Percentiles rank a stretch among this genome's conserved stretches.
phyloP scores from a whole-genome alignment of 2,113 vertebrate genomes.

The Pedetes capensis region DNA sequence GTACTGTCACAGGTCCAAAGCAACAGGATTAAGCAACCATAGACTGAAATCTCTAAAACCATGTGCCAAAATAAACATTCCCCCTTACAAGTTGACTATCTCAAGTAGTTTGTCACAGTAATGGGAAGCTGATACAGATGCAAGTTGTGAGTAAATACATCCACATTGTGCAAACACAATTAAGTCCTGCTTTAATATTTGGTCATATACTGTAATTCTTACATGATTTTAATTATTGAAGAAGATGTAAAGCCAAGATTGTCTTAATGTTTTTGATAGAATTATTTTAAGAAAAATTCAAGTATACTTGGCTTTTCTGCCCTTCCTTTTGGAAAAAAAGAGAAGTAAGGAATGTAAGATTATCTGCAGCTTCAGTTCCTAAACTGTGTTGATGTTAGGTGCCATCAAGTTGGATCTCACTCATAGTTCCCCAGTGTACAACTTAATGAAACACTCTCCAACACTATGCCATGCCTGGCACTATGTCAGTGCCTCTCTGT shows the following conservation, averaged over 20 bases:
- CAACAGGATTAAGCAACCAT: too few relatives aligned
- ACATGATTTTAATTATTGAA: neutral
- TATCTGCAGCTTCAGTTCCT: neutral
- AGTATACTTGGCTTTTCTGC: neutral
- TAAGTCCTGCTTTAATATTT: neutral
- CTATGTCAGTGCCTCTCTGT: too few relatives aligned
- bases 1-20: neutral
- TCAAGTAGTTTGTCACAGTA: too few relatives aligned
- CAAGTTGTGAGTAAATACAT: neutral
- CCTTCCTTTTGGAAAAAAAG: neutral
- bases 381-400: too few relatives aligned
- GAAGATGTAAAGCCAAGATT: neutral
- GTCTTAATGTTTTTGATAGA: neutral
- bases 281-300: neutral
- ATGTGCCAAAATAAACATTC: too few relatives aligned
- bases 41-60: too few relatives aligned
- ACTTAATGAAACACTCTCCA: too few relatives aligned
- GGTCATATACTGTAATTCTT: neutral
- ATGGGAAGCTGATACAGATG: neutral
- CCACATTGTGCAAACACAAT: neutral
- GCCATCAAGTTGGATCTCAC: too few relatives aligned
- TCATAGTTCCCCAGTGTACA: too few relatives aligned
- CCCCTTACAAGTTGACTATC: too few relatives aligned
- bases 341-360: neutral
- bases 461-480: too few relatives aligned